Percentiles rank a stretch among this genome's conserved stretches.
phyloP scores from a whole-genome alignment of 2,888 invertebrate species.

The Terebella lapidaria region DNA sequence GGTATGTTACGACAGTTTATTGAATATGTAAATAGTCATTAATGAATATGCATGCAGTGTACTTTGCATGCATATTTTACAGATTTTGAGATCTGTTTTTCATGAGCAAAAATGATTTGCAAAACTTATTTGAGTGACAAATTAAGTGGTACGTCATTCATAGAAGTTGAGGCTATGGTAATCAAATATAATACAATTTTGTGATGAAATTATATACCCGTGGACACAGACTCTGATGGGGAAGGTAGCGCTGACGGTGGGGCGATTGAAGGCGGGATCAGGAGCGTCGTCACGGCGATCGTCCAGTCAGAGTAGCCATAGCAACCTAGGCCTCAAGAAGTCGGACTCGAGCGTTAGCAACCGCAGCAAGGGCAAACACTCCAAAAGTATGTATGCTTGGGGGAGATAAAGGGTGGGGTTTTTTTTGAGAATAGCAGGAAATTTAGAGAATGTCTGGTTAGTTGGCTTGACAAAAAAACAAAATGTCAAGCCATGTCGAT shows the following conservation, averaged over 20 bases:
- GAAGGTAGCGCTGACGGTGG: conserved; percentile 76
- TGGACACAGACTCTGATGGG: conserved; percentile 67
- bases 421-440: too few species aligned
- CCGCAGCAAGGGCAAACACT: conserved; percentile 41
- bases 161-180: too few species aligned
- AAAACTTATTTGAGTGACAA: too few species aligned
- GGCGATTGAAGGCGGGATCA: conserved; percentile 71
- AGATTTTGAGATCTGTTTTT: not conserved
- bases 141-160: too few species aligned
- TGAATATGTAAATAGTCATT: not conserved
- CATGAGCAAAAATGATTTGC: too few species aligned
- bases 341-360: conserved; percentile 46
- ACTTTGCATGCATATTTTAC: not conserved
- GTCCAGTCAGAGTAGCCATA: conserved; percentile 32
- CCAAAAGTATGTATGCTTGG: conserved; percentile 44
- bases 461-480: too few species aligned
- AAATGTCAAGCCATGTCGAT: too few species aligned
- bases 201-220: too few species aligned
- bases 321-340: conserved; percentile 37
- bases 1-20: conserved; percentile 31
- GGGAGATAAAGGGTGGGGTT: too few species aligned
- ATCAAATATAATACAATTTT: too few species aligned
- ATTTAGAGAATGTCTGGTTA: too few species aligned
- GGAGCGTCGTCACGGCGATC: conserved; percentile 43
- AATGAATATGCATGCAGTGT: not conserved